Evolutionary conservation across 2,113 vertebrate species (phyloP), one percentile per base, ranked within the genome.

Genomic region (Enhydra lutris): DNA sequence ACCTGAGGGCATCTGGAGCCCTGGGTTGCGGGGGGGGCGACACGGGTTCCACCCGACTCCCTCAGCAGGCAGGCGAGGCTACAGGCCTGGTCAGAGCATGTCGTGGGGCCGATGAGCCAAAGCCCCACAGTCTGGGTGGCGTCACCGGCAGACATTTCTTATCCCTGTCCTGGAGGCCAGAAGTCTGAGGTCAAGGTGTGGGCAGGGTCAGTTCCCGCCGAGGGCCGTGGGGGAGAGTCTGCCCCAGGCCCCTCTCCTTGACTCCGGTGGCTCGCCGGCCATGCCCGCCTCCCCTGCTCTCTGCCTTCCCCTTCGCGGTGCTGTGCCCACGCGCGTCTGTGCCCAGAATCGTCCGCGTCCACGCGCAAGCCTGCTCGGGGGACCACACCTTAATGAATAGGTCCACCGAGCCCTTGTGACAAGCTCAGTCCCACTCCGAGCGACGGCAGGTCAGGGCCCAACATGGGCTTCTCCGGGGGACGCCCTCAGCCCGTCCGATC

Each of bases 241-340:
- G 9, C 4, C n/a, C 47, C 14, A 26, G 15, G 7, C 7, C 55
- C 7, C 7, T 45, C 50, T 36, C 14, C 61, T 11, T 1, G 10
- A 23, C 15, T 3, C 71, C 5, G 47, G 80, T 0, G 84, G 63
- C 6, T 1, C 1, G 13, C 31, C 2, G 23, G 20, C 2, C 2
- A 1, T 6, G 47, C 0, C 8, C 14, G 12, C 63, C 63, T 29
- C 2, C 8, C 7, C 2, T 2, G 0, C 10, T 1, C 45, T 26
- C 84, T 21, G 80, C 42, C 81, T 21, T 23, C 12, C 0, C 2
- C 71, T 29, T 24, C 24, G 0, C 0, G 0, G n/a, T 0, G 23
- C 0, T 7, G 10, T 57, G 29, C 26, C 63, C 0, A 0, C 0
- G 29, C 5, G 4, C 1, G 14, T 15, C 61, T 26, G 69, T 21